Percentiles rank a stretch among this genome's conserved stretches.
phyloP scores from a whole-genome alignment of 1,140 invertebrate species.

The Melitaea cinxia region DNA sequence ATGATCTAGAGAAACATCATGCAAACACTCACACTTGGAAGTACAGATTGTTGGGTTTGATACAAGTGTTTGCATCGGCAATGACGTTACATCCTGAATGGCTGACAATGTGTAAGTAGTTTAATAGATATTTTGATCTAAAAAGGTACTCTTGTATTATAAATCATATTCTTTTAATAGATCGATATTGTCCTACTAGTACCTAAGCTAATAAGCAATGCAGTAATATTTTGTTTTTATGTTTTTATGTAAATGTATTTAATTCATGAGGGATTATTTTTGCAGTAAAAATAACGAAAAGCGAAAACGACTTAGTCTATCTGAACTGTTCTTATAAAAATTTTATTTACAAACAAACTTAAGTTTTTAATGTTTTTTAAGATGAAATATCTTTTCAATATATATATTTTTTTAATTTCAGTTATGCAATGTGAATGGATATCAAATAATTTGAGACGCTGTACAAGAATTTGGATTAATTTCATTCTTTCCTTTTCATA shows the following conservation, averaged over 20 bases:
- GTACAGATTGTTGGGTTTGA: conserved; percentile 71
- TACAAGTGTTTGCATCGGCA: conserved; percentile 78
- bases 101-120: conserved; percentile 72
- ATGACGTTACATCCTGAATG: conserved; percentile 81
- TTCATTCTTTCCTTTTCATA: conserved; percentile 72
- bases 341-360: too few relatives aligned
- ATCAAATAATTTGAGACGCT: conserved; percentile 63
- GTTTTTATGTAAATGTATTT: too few relatives aligned
- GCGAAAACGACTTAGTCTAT: too few relatives aligned
- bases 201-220: too few relatives aligned
- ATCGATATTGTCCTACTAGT: too few relatives aligned
- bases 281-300: too few relatives aligned
- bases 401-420: conserved; percentile 43
- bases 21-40: conserved; percentile 75
- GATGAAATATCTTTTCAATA: conserved; percentile 1
- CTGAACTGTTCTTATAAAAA: too few relatives aligned
- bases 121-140: background rate
- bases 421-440: conserved; percentile 71
- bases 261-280: too few relatives aligned
- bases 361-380: too few relatives aligned
- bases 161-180: too few relatives aligned
- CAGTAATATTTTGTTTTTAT: too few relatives aligned
- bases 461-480: conserved; percentile 71
- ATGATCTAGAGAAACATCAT: conserved; percentile 66
- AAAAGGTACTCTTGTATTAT: too few relatives aligned